Evolutionary conservation across 2,888 invertebrate species (phyloP).

Genomic region (Exephanes ischioxanthus): DNA sequence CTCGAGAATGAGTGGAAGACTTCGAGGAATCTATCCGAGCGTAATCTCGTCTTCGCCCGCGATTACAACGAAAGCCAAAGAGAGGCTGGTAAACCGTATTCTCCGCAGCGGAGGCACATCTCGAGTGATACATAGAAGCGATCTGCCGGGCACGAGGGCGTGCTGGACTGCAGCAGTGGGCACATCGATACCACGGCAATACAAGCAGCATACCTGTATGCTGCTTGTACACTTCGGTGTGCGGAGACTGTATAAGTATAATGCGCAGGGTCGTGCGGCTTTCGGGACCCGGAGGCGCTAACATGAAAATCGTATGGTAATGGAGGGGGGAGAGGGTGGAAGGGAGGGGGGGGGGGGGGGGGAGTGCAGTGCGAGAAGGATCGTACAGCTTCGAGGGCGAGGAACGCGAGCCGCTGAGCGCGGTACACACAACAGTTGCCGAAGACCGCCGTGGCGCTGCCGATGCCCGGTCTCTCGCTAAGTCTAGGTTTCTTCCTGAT

Average conservation of each 20-base stretch:
- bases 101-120: constrained; percentile 11
- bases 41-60: background rate
- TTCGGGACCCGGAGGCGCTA: constrained; percentile 82
- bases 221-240: background rate
- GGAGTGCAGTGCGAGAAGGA: constrained; percentile 40
- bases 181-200: background rate
- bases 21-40: background rate
- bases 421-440: constrained; percentile 9
- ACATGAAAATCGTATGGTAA: constrained; percentile 84
- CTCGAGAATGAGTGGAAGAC: constrained; percentile 25
- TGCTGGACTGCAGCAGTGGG: background rate
- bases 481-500: constrained; percentile 76
- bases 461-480: constrained; percentile 71
- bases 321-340: constrained; percentile 69
- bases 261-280: constrained; percentile 81
- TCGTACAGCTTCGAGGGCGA: constrained; percentile 46
- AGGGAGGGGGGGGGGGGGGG: constrained; percentile 22
- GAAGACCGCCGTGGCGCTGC: background rate
- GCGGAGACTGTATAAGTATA: constrained; percentile 74
- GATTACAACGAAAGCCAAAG: background rate
- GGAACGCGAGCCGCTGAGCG: constrained; percentile 7
- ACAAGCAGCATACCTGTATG: background rate
- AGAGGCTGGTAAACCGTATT: constrained; percentile 32
- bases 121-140: constrained; percentile 44
- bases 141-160: constrained; percentile 16